phyloP scores from a whole-genome alignment of 1,140 invertebrate genomes.

The Drosophila aff. region DNA sequence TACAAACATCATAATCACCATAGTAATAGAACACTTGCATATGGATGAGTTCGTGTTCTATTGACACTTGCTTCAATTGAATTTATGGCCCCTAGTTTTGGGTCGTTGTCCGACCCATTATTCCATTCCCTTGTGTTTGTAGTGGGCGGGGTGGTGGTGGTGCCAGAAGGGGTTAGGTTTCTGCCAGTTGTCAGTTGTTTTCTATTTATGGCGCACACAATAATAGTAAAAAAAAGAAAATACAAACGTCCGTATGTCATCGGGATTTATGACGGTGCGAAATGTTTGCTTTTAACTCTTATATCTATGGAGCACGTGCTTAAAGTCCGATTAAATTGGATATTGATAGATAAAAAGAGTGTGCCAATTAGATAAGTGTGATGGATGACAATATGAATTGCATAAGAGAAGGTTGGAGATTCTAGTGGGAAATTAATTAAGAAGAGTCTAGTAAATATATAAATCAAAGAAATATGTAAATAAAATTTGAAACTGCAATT shows the following conservation, averaged over 20 bases:
- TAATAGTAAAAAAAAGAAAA: constrained; percentile 32
- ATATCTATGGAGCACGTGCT: constrained; percentile 29
- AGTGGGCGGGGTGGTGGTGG: neutral
- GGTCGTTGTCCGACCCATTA: constrained; percentile 62
- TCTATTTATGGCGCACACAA: constrained; percentile 46
- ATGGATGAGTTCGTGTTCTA: constrained; percentile 63
- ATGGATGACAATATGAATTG: constrained; percentile 1
- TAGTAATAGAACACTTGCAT: constrained; percentile 34
- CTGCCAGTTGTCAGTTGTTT: constrained; percentile 42
- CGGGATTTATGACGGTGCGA: constrained; percentile 33
- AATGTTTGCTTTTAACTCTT: constrained; percentile 23
- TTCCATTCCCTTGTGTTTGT: constrained; percentile 16
- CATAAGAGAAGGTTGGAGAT: neutral
- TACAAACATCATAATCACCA: constrained; percentile 6
- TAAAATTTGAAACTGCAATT: neutral
- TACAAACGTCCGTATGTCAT: constrained; percentile 12
- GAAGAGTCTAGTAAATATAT: no score
- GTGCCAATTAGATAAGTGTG: constrained; percentile 21
- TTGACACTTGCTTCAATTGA: constrained; percentile 72
- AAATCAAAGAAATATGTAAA: no score
- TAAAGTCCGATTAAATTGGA: constrained; percentile 23
- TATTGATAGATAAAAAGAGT: constrained; percentile 13
- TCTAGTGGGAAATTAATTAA: neutral
- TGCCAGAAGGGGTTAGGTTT: constrained; percentile 15
- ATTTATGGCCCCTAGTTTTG: constrained; percentile 59